phyloP scores from a whole-genome alignment of 2,888 invertebrate genomes.

The Serrognathus titanus region DNA sequence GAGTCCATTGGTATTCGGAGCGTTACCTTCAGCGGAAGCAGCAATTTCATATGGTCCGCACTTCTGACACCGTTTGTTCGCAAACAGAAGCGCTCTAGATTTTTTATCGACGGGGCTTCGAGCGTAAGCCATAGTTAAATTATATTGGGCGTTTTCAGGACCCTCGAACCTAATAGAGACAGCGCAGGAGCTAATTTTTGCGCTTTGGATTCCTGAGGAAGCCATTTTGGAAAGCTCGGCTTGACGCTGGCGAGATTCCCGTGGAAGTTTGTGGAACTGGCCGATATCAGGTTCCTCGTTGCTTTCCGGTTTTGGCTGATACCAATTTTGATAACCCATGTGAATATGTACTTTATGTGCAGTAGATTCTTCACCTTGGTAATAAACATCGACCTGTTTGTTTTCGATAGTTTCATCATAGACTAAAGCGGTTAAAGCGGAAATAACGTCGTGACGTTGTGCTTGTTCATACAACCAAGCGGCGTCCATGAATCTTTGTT shows the following conservation, averaged over 20 bases:
- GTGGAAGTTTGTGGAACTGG: slow-evolving; percentile 32
- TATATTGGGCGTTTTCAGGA: slow-evolving; percentile 50
- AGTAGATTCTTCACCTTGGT: slow-evolving; percentile 50
- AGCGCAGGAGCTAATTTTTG: slow-evolving; percentile 53
- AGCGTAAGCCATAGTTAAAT: slow-evolving; percentile 54
- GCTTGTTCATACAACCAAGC: slow-evolving; percentile 37
- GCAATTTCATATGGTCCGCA: slow-evolving; percentile 49
- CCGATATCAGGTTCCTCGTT: slow-evolving; percentile 18
- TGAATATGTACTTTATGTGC: slow-evolving; percentile 48
- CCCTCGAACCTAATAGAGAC: slow-evolving; percentile 55
- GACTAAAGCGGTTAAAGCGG: slow-evolving; percentile 32
- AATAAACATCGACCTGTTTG: slow-evolving; percentile 50
- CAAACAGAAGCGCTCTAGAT: slow-evolving; percentile 43
- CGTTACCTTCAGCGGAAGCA: slow-evolving; percentile 47
- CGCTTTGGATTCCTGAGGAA: slow-evolving; percentile 54
- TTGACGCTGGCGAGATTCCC: slow-evolving; percentile 51
- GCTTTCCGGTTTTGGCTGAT: slow-evolving; percentile 5
- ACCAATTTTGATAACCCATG: slow-evolving; percentile 37
- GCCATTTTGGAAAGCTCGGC: slow-evolving; percentile 54
- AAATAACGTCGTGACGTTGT: slow-evolving; percentile 31
- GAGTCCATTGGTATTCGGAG: slow-evolving; percentile 53
- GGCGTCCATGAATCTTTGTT: slow-evolving; percentile 48
- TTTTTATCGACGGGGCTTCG: slow-evolving; percentile 57
- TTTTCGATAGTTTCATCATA: slow-evolving; percentile 50
- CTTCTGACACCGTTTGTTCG: slow-evolving; percentile 38